Evolutionary conservation across 2,888 invertebrate species (phyloP).

Genomic region (Apoderus coryli): DNA sequence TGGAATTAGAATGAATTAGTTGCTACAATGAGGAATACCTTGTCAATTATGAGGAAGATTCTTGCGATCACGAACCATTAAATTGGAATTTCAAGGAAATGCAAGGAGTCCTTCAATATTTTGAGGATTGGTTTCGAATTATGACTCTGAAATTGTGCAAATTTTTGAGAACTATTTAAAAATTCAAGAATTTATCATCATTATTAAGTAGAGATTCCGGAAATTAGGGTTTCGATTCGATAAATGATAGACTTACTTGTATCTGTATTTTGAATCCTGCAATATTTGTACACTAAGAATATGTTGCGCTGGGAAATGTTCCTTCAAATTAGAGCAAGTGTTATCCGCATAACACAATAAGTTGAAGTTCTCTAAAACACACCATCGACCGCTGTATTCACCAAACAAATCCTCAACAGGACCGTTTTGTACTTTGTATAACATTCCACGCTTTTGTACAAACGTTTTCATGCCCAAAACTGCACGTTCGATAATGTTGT

Average conservation of each 20-base stretch:
- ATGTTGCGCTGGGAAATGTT: constrained; percentile 51
- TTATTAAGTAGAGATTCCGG: too few relatives aligned
- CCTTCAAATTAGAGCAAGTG: constrained; percentile 51
- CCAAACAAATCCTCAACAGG: constrained; percentile 59
- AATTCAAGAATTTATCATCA: too few relatives aligned
- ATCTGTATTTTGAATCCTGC: constrained; percentile 36
- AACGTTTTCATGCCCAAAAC: constrained; percentile 33
- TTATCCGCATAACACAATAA: constrained; percentile 61
- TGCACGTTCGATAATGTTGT: constrained; percentile 37
- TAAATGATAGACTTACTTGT: constrained; percentile 32
- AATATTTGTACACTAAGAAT: constrained; percentile 51
- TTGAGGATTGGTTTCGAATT: too few relatives aligned
- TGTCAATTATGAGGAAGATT: too few relatives aligned
- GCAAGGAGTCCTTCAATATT: too few relatives aligned
- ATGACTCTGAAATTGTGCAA: too few relatives aligned
- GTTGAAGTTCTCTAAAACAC: constrained; percentile 55
- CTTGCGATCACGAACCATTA: too few relatives aligned
- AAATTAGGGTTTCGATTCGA: too few relatives aligned
- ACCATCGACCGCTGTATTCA: constrained; percentile 59
- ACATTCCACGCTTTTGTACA: constrained; percentile 43
- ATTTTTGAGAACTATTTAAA: too few relatives aligned
- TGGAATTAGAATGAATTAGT: too few relatives aligned
- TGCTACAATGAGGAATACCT: too few relatives aligned
- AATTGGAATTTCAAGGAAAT: too few relatives aligned
- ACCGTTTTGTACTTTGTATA: constrained; percentile 44